Conservation (phyloP, 2,113 vertebrate genomes). For the Platichthys stellatus region DNA sequence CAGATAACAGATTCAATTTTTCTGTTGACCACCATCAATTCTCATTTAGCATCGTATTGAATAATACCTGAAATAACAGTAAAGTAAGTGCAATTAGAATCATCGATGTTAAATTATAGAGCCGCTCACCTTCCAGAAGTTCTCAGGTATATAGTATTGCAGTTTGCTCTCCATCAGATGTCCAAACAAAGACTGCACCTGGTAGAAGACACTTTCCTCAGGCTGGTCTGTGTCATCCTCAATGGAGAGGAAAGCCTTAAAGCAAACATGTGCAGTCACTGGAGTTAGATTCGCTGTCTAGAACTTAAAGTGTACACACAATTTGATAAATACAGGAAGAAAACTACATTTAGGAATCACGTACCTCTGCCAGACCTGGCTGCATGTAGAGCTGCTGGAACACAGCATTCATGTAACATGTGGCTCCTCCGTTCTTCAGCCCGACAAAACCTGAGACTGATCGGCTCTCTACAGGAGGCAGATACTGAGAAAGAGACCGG, state of each 20-base stretch:
- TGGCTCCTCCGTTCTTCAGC: conserved; percentile 96
- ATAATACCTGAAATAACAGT: background rate
- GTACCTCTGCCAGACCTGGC: conserved; percentile 96
- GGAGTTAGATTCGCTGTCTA: background rate
- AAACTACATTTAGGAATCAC: background rate
- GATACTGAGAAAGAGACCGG: conserved; percentile 81
- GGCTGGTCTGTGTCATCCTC: conserved; percentile 97
- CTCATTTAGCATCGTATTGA: background rate
- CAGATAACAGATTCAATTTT: background rate
- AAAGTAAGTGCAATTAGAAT: background rate
- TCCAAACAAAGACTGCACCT: conserved; percentile 97
- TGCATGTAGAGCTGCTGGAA: conserved; percentile 99
- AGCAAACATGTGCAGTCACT: background rate
- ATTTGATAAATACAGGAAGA: conserved; percentile 6
- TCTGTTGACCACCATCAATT: background rate
- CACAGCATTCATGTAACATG: conserved; percentile 99
- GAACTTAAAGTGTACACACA: background rate
- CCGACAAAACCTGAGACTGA: conserved; percentile 96
- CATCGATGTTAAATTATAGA: background rate
- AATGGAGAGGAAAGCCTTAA: conserved; percentile 92
- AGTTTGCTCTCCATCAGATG: conserved; percentile 99
- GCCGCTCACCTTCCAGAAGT: conserved; percentile 95
- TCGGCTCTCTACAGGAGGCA: conserved; percentile 96
- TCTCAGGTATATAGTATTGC: conserved; percentile 98
- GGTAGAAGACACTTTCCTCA: conserved; percentile 97